Evolutionary conservation across 2,797 vertebrate species (phyloP), one percentile per base, ranked within the genome.

Genomic region (Rousettus madagascariensis): DNA sequence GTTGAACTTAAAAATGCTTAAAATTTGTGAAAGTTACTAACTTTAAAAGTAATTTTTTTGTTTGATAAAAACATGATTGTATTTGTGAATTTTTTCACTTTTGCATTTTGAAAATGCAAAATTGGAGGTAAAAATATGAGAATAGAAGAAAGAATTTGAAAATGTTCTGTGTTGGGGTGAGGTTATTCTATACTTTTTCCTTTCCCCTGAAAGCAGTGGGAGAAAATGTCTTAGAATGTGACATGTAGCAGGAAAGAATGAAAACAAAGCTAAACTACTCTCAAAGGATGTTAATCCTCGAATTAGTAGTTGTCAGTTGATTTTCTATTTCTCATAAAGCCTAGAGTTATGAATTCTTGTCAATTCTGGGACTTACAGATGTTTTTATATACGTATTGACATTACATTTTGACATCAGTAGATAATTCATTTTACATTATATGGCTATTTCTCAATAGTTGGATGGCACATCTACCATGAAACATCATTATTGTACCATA

Each of bases 211-310:
- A 95, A 92, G 38, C 46, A 78, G 2, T 86, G n/a, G 46, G 22
- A 71, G 61, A 77, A 75, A 85, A 69, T 84, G 30, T 92, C 94
- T 69, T 79, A 30, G 28, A 83, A 90, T 69, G n/a, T 90, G n/a
- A 61, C 87, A 30, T 69, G 19, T 86, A 94, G 66, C 19, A 75
- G 63, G 26, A 77, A 94, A 86, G 63, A 86, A 92, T 90, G 30
- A 94, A 95, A 87, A 83, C 71, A 33, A 89, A 88, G 41, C 69
- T 78, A 72, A 95, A 16, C 38, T 95, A 10, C 51, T 94, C 51
- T 49, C 19, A 74, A 61, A n/a, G n/a, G 41, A 69, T 38, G 33
- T 63, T 87, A 75, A 78, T 53, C 15, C 12, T 90, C 94, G 57
- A 90, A 83, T 91, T 78, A 79, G 30, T 65, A 92, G 24, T 80